Base-by-base conservation (phyloP, 2,113 vertebrate genomes). In the Apus apus region DNA sequence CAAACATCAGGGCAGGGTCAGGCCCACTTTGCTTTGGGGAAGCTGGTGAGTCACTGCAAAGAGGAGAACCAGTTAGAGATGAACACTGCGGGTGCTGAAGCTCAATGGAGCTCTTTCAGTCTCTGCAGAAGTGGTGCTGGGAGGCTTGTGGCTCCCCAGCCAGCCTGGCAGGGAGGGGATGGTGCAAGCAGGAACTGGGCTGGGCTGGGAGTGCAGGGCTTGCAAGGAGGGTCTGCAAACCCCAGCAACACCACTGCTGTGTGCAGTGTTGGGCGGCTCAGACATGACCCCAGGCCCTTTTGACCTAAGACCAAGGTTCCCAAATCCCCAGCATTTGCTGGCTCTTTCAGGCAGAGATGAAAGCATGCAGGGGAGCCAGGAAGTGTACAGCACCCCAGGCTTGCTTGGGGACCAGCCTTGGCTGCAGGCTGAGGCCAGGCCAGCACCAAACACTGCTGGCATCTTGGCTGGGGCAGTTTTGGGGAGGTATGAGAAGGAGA, bases 201-300 rank as follows among this genome's bases (percentile, higher is more conserved):
- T 13, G 40, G 40, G 40, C 9, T 43, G 13, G 40, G 40, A 32
- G n/a, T 34, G 60, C 20, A 50, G 36, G 65, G 53, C 20, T 72
- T 29, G 7, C 50, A 51, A 73, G 8, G 54, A 68, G 23, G 26
- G 3, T 79, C 34, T 34, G 38, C 13, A 5, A 61, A 80, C 45
- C 9, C 2, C 78, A 54, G 9, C 3, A 2, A 2, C 8, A 6
- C 13, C 48, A 20, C 11, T 0, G 0, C 8, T 32, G 67, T 0
- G 2, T n/a, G 57, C 21, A 9, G 56, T 1, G 1, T 21, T 0
- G 0, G 27, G 53, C 67, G 67, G 51, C 73, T 62, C 10, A 29
- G 17, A 21, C 14, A 32, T 25, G 15, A 68, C 43, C 62, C 51
- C 56, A 48, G 58, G 22, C 8, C 29, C 43, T 34, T 60, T 8